A percentile compares a stretch with the other conserved stretches of the same genome.
These are phyloP conservation scores for Odontocolon sp. DNA, from an alignment of 2,888 invertebrate genomes.

Conservation along the genomic window DNA sequence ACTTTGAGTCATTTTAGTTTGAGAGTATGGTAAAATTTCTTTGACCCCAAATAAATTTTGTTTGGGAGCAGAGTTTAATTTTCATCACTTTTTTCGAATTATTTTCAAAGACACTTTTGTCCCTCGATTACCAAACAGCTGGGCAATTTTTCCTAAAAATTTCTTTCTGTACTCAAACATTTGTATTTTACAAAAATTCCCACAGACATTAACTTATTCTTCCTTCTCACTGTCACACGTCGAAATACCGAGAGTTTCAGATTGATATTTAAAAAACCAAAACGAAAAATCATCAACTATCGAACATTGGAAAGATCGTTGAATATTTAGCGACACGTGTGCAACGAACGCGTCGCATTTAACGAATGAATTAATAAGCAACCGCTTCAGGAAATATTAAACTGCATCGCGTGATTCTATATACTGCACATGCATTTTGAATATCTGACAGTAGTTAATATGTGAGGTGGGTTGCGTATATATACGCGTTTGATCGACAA, in stretches of 20 bases:
- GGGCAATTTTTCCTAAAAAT: no score
- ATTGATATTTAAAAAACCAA: background rate
- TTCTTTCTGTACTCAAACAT: no score
- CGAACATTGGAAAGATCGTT: slow-evolving; percentile 27
- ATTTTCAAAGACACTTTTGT: no score
- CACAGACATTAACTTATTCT: no score
- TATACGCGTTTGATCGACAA: background rate
- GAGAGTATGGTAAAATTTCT: no score
- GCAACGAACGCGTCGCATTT: background rate
- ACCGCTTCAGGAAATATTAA: slow-evolving; percentile 22
- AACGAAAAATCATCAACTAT: slow-evolving; percentile 7
- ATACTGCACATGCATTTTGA: background rate
- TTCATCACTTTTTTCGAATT: no score
- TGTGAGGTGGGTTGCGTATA: background rate
- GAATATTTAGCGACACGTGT: slow-evolving; percentile 38
- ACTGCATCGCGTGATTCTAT: background rate
- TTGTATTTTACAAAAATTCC: no score
- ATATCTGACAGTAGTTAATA: slow-evolving; percentile 13
- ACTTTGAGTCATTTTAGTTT: no score
- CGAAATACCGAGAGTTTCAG: background rate
- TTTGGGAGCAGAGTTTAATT: no score
- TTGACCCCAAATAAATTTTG: no score
- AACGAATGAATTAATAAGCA: slow-evolving; percentile 43
- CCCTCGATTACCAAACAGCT: no score
- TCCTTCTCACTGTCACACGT: no score